Percentiles rank a stretch among this genome's conserved stretches.
Evolutionary conservation across 2,113 vertebrate species (phyloP).

Genomic region (Speoplatyrhinus poulsoni): DNA sequence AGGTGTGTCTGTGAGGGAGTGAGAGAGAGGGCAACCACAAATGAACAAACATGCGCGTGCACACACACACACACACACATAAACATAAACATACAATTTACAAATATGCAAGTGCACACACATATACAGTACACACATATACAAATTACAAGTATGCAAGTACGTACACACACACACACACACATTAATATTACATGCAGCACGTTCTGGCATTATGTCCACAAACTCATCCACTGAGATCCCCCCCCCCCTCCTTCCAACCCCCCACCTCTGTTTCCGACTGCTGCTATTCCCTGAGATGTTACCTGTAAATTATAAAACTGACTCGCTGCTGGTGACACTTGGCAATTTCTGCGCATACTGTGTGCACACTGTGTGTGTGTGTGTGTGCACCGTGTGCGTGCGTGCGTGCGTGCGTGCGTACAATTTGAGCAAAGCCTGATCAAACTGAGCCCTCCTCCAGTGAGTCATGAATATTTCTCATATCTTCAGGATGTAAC

Average conservation of each 20-base stretch:
- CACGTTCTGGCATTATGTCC: conserved; percentile 61
- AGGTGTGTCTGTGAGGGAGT: too few relatives aligned
- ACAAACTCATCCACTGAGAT: conserved; percentile 49
- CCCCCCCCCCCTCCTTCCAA: not conserved
- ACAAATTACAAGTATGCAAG: conserved; percentile 4
- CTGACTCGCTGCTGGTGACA: conserved; percentile 57
- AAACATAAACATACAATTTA: conserved; percentile 6
- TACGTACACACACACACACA: conserved; percentile 15
- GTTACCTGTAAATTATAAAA: conserved; percentile 73
- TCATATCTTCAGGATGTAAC: conserved; percentile 40
- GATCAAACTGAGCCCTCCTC: conserved; percentile 65
- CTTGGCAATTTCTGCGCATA: conserved; percentile 41
- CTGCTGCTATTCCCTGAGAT: conserved; percentile 48
- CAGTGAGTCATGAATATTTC: conserved; percentile 54
- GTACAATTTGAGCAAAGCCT: conserved; percentile 17
- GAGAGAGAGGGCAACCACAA: too few relatives aligned
- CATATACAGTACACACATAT: not conserved
- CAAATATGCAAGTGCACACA: not conserved
- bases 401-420: conserved; percentile 22
- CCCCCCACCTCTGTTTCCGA: not conserved
- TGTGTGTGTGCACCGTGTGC: conserved; percentile 4
- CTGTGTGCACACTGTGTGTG: not conserved
- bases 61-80: conserved; percentile 12
- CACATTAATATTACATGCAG: conserved; percentile 72
- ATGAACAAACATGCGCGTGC: not conserved